A percentile compares a stretch with the other conserved stretches of the same genome.
These are phyloP conservation scores for Zeuzera pyrina DNA, from an alignment of 2,888 invertebrate species.

Conservation along the genomic window DNA sequence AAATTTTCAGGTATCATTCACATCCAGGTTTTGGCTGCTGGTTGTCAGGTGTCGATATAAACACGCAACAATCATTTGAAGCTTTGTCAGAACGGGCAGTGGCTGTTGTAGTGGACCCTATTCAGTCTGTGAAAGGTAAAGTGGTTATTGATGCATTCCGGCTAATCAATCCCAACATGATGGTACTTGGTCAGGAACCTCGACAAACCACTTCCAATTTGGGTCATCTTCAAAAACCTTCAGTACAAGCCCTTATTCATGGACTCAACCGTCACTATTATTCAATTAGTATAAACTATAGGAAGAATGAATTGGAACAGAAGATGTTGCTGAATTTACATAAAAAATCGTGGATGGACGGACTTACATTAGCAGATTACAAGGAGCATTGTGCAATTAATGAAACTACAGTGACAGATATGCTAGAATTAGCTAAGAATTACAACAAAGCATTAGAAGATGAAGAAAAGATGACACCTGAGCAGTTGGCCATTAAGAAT, in stretches of 20 bases:
- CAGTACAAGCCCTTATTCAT: conserved; percentile 98
- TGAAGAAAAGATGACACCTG: conserved; percentile 99
- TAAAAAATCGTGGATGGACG: conserved; percentile 99
- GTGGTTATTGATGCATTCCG: conserved; percentile 99
- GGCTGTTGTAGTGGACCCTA: conserved; percentile 99
- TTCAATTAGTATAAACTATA: conserved; percentile 99
- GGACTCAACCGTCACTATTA: conserved; percentile 99
- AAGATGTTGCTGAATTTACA: conserved; percentile 99
- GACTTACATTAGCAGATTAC: conserved; percentile 91
- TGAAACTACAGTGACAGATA: conserved; percentile 94
- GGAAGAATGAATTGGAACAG: conserved; percentile 98
- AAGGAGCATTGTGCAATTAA: conserved; percentile 94
- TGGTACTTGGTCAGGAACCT: conserved; percentile 98
- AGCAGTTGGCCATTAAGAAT: conserved; percentile 99
- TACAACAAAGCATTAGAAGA: conserved; percentile 99
- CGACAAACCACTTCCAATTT: conserved; percentile 98
- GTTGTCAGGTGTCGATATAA: conserved; percentile 99
- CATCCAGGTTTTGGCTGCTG: conserved; percentile 99
- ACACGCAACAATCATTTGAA: conserved; percentile 99
- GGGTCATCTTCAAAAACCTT: conserved; percentile 98
- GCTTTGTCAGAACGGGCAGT: conserved; percentile 98
- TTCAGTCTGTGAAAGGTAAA: conserved; percentile 99
- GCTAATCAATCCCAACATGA: conserved; percentile 98
- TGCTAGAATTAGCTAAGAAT: conserved; percentile 97
- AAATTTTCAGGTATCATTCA: conserved; percentile 91